A percentile compares a stretch with the other conserved stretches of the same genome.
Evolutionary conservation across 1,140 invertebrate genomes (phyloP).

Genomic region (Limonius californicus): DNA sequence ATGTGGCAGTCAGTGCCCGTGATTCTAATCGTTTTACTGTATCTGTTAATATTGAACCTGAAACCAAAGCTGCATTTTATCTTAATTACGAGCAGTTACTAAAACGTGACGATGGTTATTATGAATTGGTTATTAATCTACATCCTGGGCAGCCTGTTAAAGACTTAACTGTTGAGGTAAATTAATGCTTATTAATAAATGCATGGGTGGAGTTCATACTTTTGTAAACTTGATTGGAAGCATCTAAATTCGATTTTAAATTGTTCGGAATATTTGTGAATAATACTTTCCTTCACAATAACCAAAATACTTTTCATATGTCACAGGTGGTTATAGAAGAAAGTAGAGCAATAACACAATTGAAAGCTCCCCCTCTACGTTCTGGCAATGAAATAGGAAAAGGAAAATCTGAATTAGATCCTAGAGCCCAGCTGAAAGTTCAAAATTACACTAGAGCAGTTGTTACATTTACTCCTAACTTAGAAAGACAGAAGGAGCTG

Average conservation of each 20-base stretch:
- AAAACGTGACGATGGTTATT: constrained; percentile 52
- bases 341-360: constrained; percentile 51
- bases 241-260: no score
- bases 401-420: constrained; percentile 32
- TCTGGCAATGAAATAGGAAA: constrained; percentile 50
- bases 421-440: constrained; percentile 33
- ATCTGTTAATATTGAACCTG: constrained; percentile 58
- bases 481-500: constrained; percentile 50
- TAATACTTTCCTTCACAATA: no score
- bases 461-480: constrained; percentile 48
- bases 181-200: no score
- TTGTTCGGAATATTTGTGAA: no score
- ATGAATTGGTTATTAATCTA: constrained; percentile 61
- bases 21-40: constrained; percentile 64
- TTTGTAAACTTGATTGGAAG: no score
- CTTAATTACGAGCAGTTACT: constrained; percentile 64
- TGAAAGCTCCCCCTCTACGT: constrained; percentile 57
- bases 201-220: no score
- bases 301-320: no score
- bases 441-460: constrained; percentile 29
- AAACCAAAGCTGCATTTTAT: constrained; percentile 57
- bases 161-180: constrained; percentile 51
- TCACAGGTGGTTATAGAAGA: constrained; percentile 42
- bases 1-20: constrained; percentile 55
- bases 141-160: constrained; percentile 55